These are phyloP conservation scores for Cnemophilus loriae DNA, from an alignment of 2,113 vertebrate species.

Conservation along the genomic window DNA sequence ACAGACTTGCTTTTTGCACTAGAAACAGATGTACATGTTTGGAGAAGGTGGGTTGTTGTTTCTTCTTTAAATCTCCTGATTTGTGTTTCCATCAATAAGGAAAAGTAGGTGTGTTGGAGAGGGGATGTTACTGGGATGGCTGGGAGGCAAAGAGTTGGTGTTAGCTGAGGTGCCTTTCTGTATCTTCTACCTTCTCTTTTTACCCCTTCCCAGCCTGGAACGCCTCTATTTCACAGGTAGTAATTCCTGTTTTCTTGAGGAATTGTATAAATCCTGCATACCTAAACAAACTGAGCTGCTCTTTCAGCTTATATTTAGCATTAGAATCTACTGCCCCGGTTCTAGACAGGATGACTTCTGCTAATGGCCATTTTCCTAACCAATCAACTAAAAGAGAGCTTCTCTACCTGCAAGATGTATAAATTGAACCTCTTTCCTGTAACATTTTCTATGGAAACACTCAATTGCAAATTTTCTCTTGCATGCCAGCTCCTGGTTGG, in stretches of 20 bases:
- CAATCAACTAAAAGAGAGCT: neutral
- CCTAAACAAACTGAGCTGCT: neutral
- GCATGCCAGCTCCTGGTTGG: neutral
- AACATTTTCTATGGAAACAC: neutral
- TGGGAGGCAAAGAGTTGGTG: neutral
- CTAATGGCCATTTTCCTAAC: neutral
- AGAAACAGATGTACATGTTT: slow-evolving; percentile 97
- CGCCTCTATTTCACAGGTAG: neutral
- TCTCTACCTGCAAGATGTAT: neutral
- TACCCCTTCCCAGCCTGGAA: neutral
- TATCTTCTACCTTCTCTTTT: neutral
- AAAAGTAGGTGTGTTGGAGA: neutral
- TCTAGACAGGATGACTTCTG: neutral
- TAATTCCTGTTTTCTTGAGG: neutral
- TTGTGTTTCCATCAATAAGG: neutral
- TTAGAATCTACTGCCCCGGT: neutral
- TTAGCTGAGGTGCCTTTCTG: neutral
- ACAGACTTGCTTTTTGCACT: slow-evolving; percentile 96
- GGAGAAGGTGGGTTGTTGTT: slow-evolving; percentile 85
- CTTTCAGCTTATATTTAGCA: neutral
- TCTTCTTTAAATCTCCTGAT: neutral
- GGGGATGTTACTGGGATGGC: neutral
- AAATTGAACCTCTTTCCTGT: neutral
- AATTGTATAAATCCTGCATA: neutral
- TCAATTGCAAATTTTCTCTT: neutral